These are phyloP conservation scores for Gallirallus australis DNA, from an alignment of 2,797 vertebrate genomes.

Conservation along the genomic window DNA sequence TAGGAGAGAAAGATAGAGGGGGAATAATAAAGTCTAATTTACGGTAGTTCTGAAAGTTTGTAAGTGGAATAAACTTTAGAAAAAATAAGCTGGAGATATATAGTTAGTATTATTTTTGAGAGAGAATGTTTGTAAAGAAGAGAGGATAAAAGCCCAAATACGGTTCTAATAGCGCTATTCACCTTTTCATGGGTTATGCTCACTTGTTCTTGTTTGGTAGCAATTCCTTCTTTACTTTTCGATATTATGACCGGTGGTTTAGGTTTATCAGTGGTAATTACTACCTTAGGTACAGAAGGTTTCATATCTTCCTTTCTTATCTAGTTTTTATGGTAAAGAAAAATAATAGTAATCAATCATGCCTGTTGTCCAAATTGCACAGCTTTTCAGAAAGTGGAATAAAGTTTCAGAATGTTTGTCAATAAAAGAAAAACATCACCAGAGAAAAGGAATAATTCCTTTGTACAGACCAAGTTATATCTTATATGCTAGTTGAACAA, in stretches of 20 bases:
- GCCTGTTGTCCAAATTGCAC: not conserved
- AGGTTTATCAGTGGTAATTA: constrained; percentile 73
- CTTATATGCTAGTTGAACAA: not conserved
- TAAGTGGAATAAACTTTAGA: not conserved
- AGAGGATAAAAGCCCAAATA: not conserved
- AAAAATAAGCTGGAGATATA: not conserved
- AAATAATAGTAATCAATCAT: constrained; percentile 55
- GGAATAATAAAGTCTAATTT: constrained; percentile 10
- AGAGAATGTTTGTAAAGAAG: constrained; percentile 5
- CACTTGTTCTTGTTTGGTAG: constrained; percentile 72
- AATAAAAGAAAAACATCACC: not conserved
- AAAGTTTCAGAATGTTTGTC: constrained; percentile 7
- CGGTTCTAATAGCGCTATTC: constrained; percentile 37
- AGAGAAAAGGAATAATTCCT: not conserved
- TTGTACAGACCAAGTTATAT: not conserved
- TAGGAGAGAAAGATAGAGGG: not conserved
- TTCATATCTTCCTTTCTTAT: constrained; percentile 80
- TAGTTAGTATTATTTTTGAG: constrained; percentile 53
- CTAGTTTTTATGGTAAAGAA: constrained; percentile 79
- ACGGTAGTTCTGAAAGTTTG: not conserved
- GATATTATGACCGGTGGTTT: constrained; percentile 35
- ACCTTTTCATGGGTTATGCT: constrained; percentile 78
- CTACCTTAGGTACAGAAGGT: constrained; percentile 73
- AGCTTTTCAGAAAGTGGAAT: not conserved
- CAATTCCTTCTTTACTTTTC: constrained; percentile 71